phyloP scores from a whole-genome alignment of 2,888 invertebrate genomes.

The Aphodius sticticus region DNA sequence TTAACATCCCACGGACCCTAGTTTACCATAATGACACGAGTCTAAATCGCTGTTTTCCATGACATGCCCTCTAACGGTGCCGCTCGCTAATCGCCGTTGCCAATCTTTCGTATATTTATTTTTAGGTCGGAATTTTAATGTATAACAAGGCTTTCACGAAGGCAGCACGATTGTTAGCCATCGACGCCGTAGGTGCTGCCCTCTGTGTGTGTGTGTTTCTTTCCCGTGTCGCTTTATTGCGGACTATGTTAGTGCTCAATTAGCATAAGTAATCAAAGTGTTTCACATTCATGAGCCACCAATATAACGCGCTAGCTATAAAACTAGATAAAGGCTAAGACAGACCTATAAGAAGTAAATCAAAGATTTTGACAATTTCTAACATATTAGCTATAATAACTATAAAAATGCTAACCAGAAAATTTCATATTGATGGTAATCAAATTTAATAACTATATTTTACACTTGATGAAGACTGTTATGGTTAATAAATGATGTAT shows the following conservation, averaged over 20 bases:
- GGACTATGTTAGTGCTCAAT: neutral
- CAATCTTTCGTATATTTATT: neutral
- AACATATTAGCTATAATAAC: too few species aligned
- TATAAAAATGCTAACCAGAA: too few species aligned
- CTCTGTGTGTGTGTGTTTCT: neutral
- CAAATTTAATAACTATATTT: too few species aligned
- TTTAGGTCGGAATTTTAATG: neutral
- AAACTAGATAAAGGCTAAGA: neutral
- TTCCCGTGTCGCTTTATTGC: constrained; percentile 4
- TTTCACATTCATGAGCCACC: neutral
- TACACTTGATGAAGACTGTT: too few species aligned
- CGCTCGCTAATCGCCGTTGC: neutral
- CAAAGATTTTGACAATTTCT: too few species aligned
- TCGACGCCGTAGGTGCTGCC: neutral
- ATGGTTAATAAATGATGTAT: too few species aligned
- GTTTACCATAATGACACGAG: neutral
- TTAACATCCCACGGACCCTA: neutral
- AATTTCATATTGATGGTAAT: too few species aligned
- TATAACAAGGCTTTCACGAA: neutral
- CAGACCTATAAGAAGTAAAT: neutral
- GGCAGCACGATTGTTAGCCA: neutral
- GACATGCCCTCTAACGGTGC: neutral
- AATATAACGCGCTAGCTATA: neutral
- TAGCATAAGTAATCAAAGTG: constrained; percentile 4
- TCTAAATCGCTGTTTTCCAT: constrained; percentile 4